These are phyloP conservation scores for Plebejus argus DNA, from an alignment of 2,888 invertebrate species.

Conservation along the genomic window DNA sequence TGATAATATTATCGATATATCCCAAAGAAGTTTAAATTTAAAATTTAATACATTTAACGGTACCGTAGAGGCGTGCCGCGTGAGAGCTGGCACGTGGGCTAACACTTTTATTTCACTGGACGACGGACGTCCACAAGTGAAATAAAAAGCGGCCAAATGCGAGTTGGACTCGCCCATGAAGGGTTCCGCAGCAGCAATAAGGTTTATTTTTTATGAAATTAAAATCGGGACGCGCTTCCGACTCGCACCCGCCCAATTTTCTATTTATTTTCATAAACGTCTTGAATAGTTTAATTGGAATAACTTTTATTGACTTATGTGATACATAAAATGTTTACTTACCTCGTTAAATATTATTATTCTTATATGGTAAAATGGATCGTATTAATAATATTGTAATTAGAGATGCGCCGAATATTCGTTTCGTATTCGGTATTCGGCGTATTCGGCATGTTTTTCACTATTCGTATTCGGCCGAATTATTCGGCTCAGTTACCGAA, in stretches of 20 bases:
- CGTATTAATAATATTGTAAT: background rate
- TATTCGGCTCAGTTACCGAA: no score
- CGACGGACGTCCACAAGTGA: background rate
- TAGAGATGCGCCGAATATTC: no score
- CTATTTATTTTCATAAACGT: background rate
- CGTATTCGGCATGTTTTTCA: no score
- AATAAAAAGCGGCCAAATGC: no score
- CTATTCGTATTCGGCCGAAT: no score
- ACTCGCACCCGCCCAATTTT: no score
- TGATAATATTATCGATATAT: background rate
- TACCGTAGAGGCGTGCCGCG: background rate
- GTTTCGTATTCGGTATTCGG: no score
- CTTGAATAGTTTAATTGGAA: background rate
- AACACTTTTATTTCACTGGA: constrained; percentile 27
- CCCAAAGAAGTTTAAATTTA: constrained; percentile 11
- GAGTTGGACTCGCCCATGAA: no score
- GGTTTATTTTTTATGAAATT: no score
- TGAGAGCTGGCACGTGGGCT: constrained; percentile 24
- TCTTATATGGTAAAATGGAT: no score
- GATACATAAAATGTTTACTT: background rate
- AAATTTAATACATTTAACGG: constrained; percentile 24
- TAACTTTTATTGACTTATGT: background rate
- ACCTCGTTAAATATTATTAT: background rate
- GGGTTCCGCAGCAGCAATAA: no score
- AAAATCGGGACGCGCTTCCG: no score